Conservation (phyloP, 1,140 invertebrate genomes). For the Onthophagus taurus region DNA sequence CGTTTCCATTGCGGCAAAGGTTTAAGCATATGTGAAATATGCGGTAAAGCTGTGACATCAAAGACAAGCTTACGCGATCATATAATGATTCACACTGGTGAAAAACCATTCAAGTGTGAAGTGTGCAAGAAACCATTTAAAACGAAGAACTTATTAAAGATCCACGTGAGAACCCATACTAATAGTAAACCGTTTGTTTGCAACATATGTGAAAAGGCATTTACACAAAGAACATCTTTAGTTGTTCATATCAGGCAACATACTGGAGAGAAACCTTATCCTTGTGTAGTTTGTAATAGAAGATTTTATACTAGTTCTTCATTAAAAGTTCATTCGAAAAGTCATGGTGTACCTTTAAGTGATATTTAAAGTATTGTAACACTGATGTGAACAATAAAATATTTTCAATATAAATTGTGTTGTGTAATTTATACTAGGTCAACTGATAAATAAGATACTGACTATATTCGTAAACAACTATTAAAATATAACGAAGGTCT, state of each 20-base stretch:
- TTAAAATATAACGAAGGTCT: no score
- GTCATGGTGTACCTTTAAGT: not conserved
- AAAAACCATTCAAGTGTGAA: conserved; percentile 40
- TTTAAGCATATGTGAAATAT: conserved; percentile 34
- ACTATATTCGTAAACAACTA: no score
- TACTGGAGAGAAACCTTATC: conserved; percentile 4
- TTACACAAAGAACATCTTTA: conserved; percentile 6
- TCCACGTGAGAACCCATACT: conserved; percentile 43
- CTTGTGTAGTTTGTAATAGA: conserved; percentile 4
- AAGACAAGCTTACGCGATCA: conserved; percentile 26
- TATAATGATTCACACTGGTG: conserved; percentile 29
- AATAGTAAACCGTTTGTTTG: conserved; percentile 45
- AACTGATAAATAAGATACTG: no score
- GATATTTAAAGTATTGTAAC: no score
- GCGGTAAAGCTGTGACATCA: conserved; percentile 26
- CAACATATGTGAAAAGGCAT: conserved; percentile 3
- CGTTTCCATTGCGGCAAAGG: conserved; percentile 37
- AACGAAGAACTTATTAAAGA: conserved; percentile 17
- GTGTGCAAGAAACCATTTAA: conserved; percentile 27
- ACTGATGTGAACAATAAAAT: no score
- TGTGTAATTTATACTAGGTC: no score
- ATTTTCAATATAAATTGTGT: no score
- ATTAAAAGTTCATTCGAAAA: conserved; percentile 1
- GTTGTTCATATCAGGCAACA: conserved; percentile 3
- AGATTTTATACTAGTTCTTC: conserved; percentile 1